These are phyloP conservation scores for Ennomos erosarius DNA, from an alignment of 2,888 invertebrate species.

Conservation along the genomic window DNA sequence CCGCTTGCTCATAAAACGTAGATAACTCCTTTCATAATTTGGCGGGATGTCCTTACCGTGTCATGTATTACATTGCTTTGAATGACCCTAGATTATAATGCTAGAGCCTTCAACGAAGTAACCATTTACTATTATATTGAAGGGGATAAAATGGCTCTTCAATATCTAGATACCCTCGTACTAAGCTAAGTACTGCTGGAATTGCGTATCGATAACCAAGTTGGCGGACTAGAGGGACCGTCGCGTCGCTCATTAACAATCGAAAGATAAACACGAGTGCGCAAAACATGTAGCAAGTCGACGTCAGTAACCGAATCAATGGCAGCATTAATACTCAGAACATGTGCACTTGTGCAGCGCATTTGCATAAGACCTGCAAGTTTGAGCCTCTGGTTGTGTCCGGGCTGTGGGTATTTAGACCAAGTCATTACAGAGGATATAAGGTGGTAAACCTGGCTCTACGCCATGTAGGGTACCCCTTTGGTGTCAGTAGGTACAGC, in stretches of 20 bases:
- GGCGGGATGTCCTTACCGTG: conserved; percentile 37
- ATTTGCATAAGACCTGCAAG: conserved; percentile 32
- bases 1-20: conserved; percentile 48
- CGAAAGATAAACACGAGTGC: conserved; percentile 16
- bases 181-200: neutral
- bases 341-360: conserved; percentile 32
- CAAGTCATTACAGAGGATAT: conserved; percentile 2
- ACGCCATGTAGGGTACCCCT: too few relatives aligned
- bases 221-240: neutral
- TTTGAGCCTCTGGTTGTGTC: conserved; percentile 5
- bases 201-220: conserved; percentile 3
- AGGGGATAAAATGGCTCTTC: conserved; percentile 5
- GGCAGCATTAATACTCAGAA: conserved; percentile 31
- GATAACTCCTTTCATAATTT: conserved; percentile 49
- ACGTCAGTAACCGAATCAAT: conserved; percentile 30
- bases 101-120: conserved; percentile 23
- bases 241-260: conserved; percentile 10
- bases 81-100: conserved; percentile 24
- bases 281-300: conserved; percentile 18
- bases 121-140: neutral
- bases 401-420: conserved; percentile 7
- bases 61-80: conserved; percentile 20
- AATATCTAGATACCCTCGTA: neutral
- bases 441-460: too few relatives aligned
- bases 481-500: too few relatives aligned